These are phyloP conservation scores for Apostichopus californicus DNA, from an alignment of 35 echinoderm and acorn worm genomes.

Conservation along the genomic window DNA sequence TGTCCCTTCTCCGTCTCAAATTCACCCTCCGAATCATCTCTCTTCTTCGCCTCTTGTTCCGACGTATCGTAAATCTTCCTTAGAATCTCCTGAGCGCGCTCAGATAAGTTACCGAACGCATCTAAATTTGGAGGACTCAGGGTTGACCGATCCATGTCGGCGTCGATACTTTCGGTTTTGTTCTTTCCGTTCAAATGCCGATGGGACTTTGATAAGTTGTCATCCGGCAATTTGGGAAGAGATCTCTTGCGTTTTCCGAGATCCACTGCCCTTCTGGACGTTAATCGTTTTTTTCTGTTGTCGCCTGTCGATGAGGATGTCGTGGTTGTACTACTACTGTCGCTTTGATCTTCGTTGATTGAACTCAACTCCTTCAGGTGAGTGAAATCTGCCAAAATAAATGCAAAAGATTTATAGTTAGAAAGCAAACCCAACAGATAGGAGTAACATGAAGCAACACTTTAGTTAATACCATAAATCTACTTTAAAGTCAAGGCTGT, in stretches of 20 bases:
- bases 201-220: not conserved
- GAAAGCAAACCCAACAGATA: too few relatives aligned
- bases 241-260: constrained; percentile 13
- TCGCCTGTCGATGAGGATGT: not conserved
- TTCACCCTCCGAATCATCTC: not conserved
- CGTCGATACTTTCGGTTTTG: not conserved
- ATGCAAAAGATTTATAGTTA: not conserved
- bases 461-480: too few relatives aligned
- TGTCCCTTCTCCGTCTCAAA: not conserved
- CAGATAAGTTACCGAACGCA: constrained; percentile 76
- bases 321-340: not conserved
- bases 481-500: too few relatives aligned
- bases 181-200: not conserved
- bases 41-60: constrained; percentile 3
- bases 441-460: too few relatives aligned
- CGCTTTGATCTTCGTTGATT: constrained; percentile 3
- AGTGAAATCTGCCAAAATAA: constrained; percentile 20
- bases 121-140: constrained; percentile 61
- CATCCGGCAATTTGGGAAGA: not conserved
- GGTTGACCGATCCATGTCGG: not conserved
- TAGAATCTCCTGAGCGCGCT: constrained; percentile 85
- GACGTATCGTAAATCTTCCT: constrained; percentile 74
- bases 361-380: constrained; percentile 26
- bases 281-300: not conserved
- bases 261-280: not conserved